Percentiles rank a stretch among this genome's conserved stretches.
phyloP scores from a whole-genome alignment of 2,888 invertebrate genomes.

The Philereme transversata region DNA sequence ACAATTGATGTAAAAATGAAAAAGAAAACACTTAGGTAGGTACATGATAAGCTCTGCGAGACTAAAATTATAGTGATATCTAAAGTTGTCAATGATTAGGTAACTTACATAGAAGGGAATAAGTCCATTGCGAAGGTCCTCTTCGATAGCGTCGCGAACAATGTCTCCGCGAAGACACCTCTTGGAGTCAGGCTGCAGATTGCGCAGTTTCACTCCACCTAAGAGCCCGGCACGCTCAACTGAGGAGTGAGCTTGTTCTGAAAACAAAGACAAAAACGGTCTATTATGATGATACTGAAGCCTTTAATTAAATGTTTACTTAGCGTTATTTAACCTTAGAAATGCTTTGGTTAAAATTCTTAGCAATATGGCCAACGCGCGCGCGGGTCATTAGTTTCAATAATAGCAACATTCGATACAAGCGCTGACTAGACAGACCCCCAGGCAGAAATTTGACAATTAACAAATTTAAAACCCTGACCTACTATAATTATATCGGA shows the following conservation, averaged over 20 bases:
- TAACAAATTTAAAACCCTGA: too few species aligned
- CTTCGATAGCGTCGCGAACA: conserved; percentile 90
- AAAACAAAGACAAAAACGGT: conserved; percentile 14
- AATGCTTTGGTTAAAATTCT: too few species aligned
- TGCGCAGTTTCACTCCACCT: conserved; percentile 92
- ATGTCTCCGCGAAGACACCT: conserved; percentile 90
- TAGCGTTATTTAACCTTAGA: too few species aligned
- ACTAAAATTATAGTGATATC: not conserved
- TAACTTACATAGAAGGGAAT: conserved; percentile 97
- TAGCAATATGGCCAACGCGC: too few species aligned
- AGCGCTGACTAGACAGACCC: too few species aligned
- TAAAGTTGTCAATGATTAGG: not conserved
- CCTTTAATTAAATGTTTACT: too few species aligned
- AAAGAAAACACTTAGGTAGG: too few species aligned
- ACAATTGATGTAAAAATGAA: too few species aligned
- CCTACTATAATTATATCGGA: too few species aligned
- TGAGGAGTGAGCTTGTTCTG: conserved; percentile 96
- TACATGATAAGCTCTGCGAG: not conserved
- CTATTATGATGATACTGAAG: not conserved
- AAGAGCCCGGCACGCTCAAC: conserved; percentile 96
- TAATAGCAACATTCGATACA: too few species aligned
- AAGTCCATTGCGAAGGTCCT: conserved; percentile 94
- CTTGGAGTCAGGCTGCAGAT: conserved; percentile 88
- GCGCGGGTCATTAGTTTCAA: too few species aligned
- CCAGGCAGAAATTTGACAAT: too few species aligned